Evolutionary conservation across 2,888 invertebrate genomes (phyloP).

Genomic region (Schrankia costaestrigalis): DNA sequence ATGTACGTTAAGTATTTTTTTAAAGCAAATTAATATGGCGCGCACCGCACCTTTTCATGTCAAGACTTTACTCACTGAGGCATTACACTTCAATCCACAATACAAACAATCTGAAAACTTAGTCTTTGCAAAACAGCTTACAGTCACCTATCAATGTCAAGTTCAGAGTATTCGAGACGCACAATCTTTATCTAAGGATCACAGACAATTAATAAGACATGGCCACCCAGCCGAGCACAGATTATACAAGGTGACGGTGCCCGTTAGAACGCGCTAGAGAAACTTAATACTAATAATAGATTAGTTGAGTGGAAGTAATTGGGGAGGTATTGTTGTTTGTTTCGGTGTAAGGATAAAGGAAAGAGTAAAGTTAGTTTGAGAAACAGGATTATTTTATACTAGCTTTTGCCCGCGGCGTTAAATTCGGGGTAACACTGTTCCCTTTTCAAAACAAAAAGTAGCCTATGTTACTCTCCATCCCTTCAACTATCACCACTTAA

Average conservation of each 20-base stretch:
- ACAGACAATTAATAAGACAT: constrained; percentile 39
- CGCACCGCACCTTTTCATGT: too few relatives aligned
- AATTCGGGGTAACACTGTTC: too few relatives aligned
- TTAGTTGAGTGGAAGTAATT: constrained; percentile 7
- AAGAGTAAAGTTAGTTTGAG: too few relatives aligned
- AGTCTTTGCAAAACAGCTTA: constrained; percentile 12
- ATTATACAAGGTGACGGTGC: constrained; percentile 29
- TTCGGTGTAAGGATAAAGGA: neutral
- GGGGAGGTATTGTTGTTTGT: neutral
- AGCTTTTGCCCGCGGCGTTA: too few relatives aligned
- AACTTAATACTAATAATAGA: constrained; percentile 7
- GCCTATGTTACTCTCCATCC: too few relatives aligned
- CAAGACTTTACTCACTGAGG: constrained; percentile 4
- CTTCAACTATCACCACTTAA: too few relatives aligned
- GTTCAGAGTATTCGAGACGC: constrained; percentile 28
- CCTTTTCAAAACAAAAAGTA: too few relatives aligned
- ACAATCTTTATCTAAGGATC: constrained; percentile 33
- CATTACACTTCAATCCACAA: neutral
- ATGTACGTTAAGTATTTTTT: too few relatives aligned
- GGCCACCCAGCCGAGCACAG: constrained; percentile 36
- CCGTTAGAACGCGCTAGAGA: constrained; percentile 10
- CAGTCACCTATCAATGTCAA: constrained; percentile 38
- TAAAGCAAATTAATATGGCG: too few relatives aligned
- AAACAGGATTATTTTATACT: too few relatives aligned
- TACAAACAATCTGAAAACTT: too few relatives aligned